Percentiles rank a stretch among this genome's conserved stretches.
These are phyloP conservation scores for Lepus europaeus DNA, from an alignment of 2,113 vertebrate species.

Conservation along the genomic window DNA sequence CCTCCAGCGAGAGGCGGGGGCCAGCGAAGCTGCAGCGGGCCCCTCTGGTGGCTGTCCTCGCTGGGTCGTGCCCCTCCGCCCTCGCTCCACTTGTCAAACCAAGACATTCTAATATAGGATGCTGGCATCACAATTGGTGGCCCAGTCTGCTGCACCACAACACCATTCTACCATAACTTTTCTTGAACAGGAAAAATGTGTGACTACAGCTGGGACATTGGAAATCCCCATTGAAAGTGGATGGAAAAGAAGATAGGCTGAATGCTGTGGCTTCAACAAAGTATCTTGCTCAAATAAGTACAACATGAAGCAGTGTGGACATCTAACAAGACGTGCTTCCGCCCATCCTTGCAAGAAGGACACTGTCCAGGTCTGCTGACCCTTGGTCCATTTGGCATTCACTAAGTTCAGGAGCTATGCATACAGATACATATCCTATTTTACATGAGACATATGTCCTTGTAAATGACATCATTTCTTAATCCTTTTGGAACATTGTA, in stretches of 20 bases:
- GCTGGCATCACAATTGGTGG: too few relatives aligned
- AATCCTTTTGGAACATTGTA: background rate
- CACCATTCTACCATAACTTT: background rate
- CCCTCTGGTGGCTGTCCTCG: too few relatives aligned
- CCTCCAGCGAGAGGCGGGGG: too few relatives aligned
- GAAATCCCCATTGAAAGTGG: background rate
- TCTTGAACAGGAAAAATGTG: background rate
- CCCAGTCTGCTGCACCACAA: too few relatives aligned
- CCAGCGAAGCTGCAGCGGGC: too few relatives aligned
- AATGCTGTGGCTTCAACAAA: background rate
- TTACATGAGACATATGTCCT: background rate
- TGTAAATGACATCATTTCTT: background rate
- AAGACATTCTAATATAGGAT: too few relatives aligned
- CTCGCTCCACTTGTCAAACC: too few relatives aligned
- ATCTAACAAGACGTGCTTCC: background rate
- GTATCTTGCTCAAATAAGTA: background rate
- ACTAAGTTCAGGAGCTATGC: background rate
- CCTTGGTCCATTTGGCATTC: background rate
- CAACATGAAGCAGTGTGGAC: background rate
- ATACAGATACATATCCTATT: background rate
- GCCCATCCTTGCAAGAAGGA: background rate
- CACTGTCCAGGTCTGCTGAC: background rate
- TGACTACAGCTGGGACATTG: background rate
- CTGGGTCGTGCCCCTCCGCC: too few relatives aligned
- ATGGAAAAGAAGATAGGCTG: background rate